These are phyloP conservation scores for Reticulitermes speratus DNA, from an alignment of 1,140 invertebrate species.

Conservation along the genomic window DNA sequence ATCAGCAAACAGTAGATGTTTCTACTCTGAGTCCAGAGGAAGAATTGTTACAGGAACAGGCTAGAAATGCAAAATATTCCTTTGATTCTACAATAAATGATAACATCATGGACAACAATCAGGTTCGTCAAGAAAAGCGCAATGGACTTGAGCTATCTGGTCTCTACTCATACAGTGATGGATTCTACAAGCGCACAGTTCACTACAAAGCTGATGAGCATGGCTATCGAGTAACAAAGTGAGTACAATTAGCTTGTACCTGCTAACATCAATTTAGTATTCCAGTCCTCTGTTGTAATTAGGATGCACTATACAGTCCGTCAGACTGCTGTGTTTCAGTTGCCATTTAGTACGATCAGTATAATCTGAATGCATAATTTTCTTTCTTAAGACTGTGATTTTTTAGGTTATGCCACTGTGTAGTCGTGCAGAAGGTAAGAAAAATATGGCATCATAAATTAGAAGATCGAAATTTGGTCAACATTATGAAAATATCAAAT, in stretches of 20 bases:
- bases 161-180: slow-evolving; percentile 58
- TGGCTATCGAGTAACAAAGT: slow-evolving; percentile 57
- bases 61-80: slow-evolving; percentile 47
- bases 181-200: slow-evolving; percentile 53
- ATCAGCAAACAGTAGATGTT: neutral
- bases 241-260: slow-evolving; percentile 38
- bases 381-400: too few relatives aligned
- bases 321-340: too few relatives aligned
- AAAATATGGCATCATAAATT: too few relatives aligned
- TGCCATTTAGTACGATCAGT: too few relatives aligned
- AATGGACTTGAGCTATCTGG: slow-evolving; percentile 53
- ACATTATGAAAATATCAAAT: too few relatives aligned
- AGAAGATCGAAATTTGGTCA: too few relatives aligned
- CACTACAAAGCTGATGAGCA: slow-evolving; percentile 59
- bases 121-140: slow-evolving; percentile 51
- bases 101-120: slow-evolving; percentile 52
- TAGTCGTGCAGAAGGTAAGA: too few relatives aligned
- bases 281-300: neutral
- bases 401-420: too few relatives aligned
- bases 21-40: neutral
- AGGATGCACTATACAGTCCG: too few relatives aligned
- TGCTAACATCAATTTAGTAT: neutral
- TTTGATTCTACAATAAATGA: slow-evolving; percentile 53
- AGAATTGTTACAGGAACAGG: slow-evolving; percentile 38
- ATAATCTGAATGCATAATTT: too few relatives aligned